These are phyloP conservation scores for Picus viridis DNA, from an alignment of 2,797 vertebrate species.

Conservation along the genomic window DNA sequence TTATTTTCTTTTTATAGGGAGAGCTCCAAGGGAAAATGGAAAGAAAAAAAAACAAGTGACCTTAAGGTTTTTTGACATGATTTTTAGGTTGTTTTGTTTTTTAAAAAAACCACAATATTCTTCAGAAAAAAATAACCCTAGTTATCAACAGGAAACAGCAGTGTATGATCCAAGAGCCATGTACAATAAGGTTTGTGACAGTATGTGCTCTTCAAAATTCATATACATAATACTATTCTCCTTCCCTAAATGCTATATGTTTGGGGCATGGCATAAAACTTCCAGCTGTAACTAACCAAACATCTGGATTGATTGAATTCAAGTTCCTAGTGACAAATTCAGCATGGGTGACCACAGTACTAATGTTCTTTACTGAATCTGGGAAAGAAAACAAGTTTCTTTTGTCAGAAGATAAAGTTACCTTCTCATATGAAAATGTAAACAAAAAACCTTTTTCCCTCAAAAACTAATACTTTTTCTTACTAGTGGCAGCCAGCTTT, in stretches of 20 bases:
- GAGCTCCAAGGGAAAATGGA: not conserved
- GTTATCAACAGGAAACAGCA: slow-evolving; percentile 10
- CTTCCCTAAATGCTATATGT: not conserved
- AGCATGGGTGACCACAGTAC: not conserved
- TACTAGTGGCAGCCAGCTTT: not conserved
- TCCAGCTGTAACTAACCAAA: slow-evolving; percentile 48
- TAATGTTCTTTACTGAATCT: slow-evolving; percentile 4
- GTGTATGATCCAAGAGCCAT: not conserved
- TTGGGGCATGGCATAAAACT: not conserved
- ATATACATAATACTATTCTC: not conserved
- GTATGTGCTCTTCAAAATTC: not conserved
- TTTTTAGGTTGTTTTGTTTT: not conserved
- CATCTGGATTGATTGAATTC: slow-evolving; percentile 18
- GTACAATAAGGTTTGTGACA: not conserved
- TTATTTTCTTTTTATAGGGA: slow-evolving; percentile 12
- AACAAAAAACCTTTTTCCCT: not conserved
- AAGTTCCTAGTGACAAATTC: slow-evolving; percentile 1
- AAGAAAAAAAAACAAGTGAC: not conserved
- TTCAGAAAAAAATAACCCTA: not conserved
- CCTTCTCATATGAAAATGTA: not conserved
- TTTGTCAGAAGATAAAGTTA: slow-evolving; percentile 26
- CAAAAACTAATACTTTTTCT: not conserved
- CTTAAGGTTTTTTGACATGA: not conserved
- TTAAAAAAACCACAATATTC: not conserved
- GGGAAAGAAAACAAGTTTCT: slow-evolving; percentile 17